phyloP scores from a whole-genome alignment of 2,888 invertebrate species.

The Plutella xylostella region DNA sequence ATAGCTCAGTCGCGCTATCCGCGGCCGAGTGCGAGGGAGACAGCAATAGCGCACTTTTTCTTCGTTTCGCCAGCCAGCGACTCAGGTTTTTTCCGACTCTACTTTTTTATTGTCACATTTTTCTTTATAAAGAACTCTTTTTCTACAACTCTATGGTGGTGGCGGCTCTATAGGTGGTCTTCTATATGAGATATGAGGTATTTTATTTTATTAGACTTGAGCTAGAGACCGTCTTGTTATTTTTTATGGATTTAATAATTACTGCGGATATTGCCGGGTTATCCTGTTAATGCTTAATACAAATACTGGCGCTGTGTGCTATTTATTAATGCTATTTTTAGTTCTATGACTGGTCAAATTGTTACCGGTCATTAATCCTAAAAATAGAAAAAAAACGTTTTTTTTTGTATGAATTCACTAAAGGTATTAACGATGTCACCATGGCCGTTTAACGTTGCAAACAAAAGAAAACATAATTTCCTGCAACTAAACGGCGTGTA shows the following conservation, averaged over 20 bases:
- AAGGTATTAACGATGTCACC: no score
- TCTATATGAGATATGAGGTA: neutral
- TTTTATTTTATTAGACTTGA: neutral
- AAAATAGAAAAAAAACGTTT: no score
- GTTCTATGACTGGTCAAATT: no score
- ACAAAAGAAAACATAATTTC: conserved; percentile 6
- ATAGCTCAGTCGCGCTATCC: conserved; percentile 22
- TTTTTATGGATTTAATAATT: neutral
- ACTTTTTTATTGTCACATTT: conserved; percentile 47
- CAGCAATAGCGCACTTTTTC: conserved; percentile 43
- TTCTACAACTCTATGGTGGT: conserved; percentile 15
- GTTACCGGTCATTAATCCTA: no score
- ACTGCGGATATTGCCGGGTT: neutral
- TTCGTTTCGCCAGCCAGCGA: conserved; percentile 31
- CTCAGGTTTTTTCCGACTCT: conserved; percentile 35
- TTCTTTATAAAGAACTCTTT: conserved; percentile 39
- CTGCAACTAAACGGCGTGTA: conserved; percentile 30
- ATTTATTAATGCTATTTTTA: no score
- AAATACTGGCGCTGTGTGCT: no score
- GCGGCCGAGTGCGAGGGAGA: conserved; percentile 43
- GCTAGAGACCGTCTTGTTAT: neutral
- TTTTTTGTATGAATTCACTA: no score
- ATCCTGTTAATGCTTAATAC: no score
- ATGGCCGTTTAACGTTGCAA: no score
- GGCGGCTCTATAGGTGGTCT: conserved; percentile 40